Conservation (phyloP, 64 coral and sea anemone genomes). For the Pocillopora verrucosa region DNA sequence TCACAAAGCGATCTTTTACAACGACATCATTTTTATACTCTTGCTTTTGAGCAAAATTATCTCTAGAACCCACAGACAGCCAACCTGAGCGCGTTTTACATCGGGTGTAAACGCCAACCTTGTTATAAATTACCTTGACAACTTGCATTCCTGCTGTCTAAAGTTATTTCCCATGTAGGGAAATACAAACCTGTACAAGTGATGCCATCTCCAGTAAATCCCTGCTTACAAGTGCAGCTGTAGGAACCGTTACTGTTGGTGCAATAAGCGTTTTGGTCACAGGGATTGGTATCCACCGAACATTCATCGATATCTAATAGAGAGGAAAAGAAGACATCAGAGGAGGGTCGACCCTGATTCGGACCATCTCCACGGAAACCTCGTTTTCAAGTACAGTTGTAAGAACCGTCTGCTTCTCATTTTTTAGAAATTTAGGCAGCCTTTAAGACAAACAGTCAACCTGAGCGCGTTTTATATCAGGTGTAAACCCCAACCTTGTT, state of each 20-base stretch:
- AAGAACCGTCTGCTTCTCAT: neutral
- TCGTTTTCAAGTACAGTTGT: neutral
- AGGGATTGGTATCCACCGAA: neutral
- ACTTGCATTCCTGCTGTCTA: too few relatives aligned
- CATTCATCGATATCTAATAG: constrained; percentile 2
- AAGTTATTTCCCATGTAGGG: too few relatives aligned
- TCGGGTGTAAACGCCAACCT: neutral
- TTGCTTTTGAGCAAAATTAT: too few relatives aligned
- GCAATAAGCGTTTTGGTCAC: constrained; percentile 2
- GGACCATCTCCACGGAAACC: neutral
- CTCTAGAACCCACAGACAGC: too few relatives aligned
- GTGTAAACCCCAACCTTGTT: neutral
- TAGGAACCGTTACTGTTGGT: constrained; percentile 17
- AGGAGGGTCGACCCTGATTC: neutral
- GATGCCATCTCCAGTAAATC: constrained; percentile 11
- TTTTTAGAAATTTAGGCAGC: neutral
- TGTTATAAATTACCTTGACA: neutral
- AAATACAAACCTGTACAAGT: neutral
- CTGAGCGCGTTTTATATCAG: too few relatives aligned
- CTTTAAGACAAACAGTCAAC: too few relatives aligned
- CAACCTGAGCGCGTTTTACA: too few relatives aligned
- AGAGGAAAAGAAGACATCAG: neutral
- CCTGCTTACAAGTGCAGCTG: constrained; percentile 2
- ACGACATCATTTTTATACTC: too few relatives aligned
- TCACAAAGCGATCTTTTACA: too few relatives aligned